phyloP scores from a whole-genome alignment of 1,140 invertebrate species.

The Lordiphosa collinella region DNA sequence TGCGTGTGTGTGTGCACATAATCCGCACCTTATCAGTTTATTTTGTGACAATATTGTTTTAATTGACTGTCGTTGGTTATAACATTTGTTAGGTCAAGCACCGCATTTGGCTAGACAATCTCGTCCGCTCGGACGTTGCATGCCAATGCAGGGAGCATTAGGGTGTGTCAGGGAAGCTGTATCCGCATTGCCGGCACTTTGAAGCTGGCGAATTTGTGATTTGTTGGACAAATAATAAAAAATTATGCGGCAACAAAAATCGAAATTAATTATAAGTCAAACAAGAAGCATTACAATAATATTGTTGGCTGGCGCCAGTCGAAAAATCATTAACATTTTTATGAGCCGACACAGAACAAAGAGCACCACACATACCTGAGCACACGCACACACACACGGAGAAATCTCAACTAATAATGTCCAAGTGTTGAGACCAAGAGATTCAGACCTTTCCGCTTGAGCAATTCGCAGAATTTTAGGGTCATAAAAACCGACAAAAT shows the following conservation, averaged over 20 bases:
- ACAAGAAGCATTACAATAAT: constrained; percentile 75
- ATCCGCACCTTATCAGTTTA: constrained; percentile 19
- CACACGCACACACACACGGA: constrained; percentile 10
- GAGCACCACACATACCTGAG: constrained; percentile 67
- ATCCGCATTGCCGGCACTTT: constrained; percentile 68
- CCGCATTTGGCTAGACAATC: constrained; percentile 53
- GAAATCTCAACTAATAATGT: constrained; percentile 1
- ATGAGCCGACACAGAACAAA: constrained; percentile 71
- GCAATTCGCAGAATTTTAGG: constrained; percentile 5
- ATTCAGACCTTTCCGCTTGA: constrained; percentile 1
- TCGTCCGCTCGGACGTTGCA: constrained; percentile 22
- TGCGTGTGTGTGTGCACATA: constrained; percentile 1
- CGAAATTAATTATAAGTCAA: constrained; percentile 76
- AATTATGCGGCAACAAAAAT: constrained; percentile 63
- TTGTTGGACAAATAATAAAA: constrained; percentile 60
- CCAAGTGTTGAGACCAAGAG: background rate
- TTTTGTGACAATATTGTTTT: constrained; percentile 37
- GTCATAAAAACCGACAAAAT: constrained; percentile 4
- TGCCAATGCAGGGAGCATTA: constrained; percentile 28
- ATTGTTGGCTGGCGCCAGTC: constrained; percentile 65
- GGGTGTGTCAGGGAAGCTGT: constrained; percentile 43
- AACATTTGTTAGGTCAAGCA: constrained; percentile 70
- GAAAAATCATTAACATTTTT: constrained; percentile 76
- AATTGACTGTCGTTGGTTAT: constrained; percentile 41
- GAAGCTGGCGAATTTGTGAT: constrained; percentile 53